These are phyloP conservation scores for Cassiopea xamachana DNA, from an alignment of 30 jellyfish, hydroid and myxozoan species.

Conservation along the genomic window DNA sequence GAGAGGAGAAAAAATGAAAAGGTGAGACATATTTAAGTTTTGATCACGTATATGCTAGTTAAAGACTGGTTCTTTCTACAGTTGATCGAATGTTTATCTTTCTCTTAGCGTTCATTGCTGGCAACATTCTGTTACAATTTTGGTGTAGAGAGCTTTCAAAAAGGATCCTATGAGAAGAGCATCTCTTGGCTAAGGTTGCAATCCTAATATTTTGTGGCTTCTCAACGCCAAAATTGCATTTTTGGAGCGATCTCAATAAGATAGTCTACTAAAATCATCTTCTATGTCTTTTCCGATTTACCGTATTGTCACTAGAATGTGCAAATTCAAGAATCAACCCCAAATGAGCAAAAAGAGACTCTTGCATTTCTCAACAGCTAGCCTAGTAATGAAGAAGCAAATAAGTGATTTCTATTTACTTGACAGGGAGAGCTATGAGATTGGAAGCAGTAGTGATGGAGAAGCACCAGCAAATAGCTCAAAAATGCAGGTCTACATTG, in stretches of 20 bases:
- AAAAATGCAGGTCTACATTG: constrained; percentile 46
- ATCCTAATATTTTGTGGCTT: background rate
- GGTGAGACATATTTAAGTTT: no score
- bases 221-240: no score
- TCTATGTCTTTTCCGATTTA: no score
- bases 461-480: background rate
- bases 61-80: no score
- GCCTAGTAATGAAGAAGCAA: background rate
- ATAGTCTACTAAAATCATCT: no score
- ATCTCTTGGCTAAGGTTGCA: constrained; percentile 84
- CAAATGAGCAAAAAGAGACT: no score
- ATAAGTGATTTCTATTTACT: background rate
- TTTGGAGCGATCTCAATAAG: no score
- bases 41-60: no score
- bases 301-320: no score
- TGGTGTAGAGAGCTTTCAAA: constrained; percentile 88
- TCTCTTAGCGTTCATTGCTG: constrained; percentile 42
- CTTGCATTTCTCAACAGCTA: no score
- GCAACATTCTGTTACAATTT: constrained; percentile 83
- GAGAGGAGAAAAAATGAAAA: no score
- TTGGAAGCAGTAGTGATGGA: constrained; percentile 59
- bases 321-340: no score
- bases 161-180: constrained; percentile 64
- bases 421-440: constrained; percentile 78
- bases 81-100: background rate